Evolutionary conservation across 2,113 vertebrate species (phyloP).

Genomic region (Pimephales promelas): DNA sequence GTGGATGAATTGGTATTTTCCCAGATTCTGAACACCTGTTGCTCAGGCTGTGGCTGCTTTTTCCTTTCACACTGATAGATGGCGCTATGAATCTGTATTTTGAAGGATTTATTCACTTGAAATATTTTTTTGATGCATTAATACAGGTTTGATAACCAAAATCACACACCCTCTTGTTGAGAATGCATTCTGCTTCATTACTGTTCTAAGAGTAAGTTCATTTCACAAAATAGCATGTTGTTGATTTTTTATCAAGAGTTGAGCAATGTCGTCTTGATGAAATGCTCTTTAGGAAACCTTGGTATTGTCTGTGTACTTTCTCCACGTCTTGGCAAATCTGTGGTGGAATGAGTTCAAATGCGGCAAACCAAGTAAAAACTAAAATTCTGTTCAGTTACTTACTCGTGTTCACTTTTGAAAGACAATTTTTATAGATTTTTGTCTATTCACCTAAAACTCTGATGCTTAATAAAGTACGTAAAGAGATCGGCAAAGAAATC

Average conservation of each 20-base stretch:
- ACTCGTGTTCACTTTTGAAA: too few relatives aligned
- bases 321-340: not conserved
- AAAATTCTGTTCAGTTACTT: too few relatives aligned
- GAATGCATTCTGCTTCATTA: not conserved
- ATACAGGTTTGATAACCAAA: not conserved
- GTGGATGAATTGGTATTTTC: not conserved
- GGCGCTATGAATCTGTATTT: not conserved
- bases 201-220: not conserved
- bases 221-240: not conserved
- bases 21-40: not conserved
- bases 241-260: too few relatives aligned
- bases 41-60: not conserved
- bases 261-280: too few relatives aligned
- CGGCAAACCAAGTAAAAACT: too few relatives aligned
- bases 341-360: not conserved
- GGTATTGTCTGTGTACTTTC: not conserved
- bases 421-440: too few relatives aligned
- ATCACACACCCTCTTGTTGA: too few relatives aligned
- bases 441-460: too few relatives aligned
- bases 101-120: not conserved
- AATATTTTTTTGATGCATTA: not conserved
- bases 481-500: too few relatives aligned
- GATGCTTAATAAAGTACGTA: too few relatives aligned
- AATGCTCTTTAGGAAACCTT: not conserved
- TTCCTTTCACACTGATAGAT: constrained; percentile 8